These are phyloP conservation scores for Craterocephalus amniculus DNA, from an alignment of 2,797 vertebrate species.

Conservation along the genomic window DNA sequence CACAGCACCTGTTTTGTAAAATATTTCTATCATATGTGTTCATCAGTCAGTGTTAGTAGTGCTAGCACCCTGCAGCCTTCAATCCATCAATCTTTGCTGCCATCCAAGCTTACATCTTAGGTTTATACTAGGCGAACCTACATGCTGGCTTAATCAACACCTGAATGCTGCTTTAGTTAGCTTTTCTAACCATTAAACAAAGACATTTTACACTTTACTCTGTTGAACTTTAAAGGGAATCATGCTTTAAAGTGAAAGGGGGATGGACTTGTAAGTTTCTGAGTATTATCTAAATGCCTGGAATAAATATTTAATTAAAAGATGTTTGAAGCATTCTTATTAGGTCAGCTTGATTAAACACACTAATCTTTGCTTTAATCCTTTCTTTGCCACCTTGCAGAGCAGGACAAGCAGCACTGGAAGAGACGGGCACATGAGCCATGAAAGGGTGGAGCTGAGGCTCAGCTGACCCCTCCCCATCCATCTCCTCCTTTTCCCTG, in stretches of 20 bases:
- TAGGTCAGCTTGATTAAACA: conserved; percentile 3
- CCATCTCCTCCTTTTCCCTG: conserved; percentile 65
- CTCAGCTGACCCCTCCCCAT: conserved; percentile 78
- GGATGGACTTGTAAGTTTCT: not conserved
- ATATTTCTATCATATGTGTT: not conserved
- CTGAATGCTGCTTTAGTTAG: not conserved
- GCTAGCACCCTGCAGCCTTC: not conserved
- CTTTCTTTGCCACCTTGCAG: conserved; percentile 52
- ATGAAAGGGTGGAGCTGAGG: conserved; percentile 85
- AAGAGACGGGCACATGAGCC: conserved; percentile 72
- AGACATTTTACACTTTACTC: no score
- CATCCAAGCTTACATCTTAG: no score
- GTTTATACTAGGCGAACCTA: not conserved
- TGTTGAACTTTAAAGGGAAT: no score
- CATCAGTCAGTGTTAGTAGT: no score
- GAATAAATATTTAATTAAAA: not conserved
- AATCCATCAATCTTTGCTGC: no score
- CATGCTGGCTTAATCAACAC: not conserved
- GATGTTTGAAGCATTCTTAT: not conserved
- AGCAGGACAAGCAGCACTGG: conserved; percentile 55
- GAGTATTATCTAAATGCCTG: not conserved
- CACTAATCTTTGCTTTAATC: conserved; percentile 34
- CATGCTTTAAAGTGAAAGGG: no score
- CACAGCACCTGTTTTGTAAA: no score
- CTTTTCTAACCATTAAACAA: no score